These are phyloP conservation scores for Drosophila pseudotakahashii DNA, from an alignment of 2,888 invertebrate genomes.

Conservation along the genomic window DNA sequence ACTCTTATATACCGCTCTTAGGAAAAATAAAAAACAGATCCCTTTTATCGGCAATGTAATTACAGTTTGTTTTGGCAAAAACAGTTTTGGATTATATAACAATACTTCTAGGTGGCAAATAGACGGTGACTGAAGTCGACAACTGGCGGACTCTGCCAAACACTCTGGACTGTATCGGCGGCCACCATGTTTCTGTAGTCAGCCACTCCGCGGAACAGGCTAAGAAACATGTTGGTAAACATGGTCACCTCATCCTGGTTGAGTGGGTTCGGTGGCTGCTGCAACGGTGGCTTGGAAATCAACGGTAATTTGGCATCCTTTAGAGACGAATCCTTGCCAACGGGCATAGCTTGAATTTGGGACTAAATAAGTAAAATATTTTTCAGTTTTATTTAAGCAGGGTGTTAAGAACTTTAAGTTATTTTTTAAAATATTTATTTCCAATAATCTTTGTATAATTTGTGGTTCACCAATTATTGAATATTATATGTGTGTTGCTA, in stretches of 20 bases:
- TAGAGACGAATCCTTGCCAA: slow-evolving; percentile 1
- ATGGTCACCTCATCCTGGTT: slow-evolving; percentile 60
- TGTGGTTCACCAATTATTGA: too few species aligned
- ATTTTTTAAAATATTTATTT: too few species aligned
- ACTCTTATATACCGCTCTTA: slow-evolving; percentile 5
- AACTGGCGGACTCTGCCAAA: slow-evolving; percentile 70
- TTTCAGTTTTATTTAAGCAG: too few species aligned
- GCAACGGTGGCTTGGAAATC: slow-evolving; percentile 42
- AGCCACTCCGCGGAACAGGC: slow-evolving; percentile 56
- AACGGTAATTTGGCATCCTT: slow-evolving; percentile 43
- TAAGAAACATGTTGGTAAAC: slow-evolving; percentile 67
- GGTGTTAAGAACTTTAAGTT: too few species aligned
- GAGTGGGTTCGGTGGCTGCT: slow-evolving; percentile 38
- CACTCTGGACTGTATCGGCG: slow-evolving; percentile 63
- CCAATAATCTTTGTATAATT: too few species aligned
- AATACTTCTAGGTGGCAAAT: slow-evolving; percentile 45
- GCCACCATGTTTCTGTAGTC: slow-evolving; percentile 68
- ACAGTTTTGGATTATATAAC: slow-evolving; percentile 13
- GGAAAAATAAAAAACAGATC: neutral
- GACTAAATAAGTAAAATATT: neutral
- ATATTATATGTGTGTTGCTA: too few species aligned
- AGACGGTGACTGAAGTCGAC: slow-evolving; percentile 62
- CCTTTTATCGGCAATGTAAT: neutral
- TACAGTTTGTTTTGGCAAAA: slow-evolving; percentile 21
- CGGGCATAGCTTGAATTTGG: slow-evolving; percentile 13